A percentile compares a stretch with the other conserved stretches of the same genome.
These are phyloP conservation scores for Erethizon dorsatum DNA, from an alignment of 2,797 vertebrate genomes.

Conservation along the genomic window DNA sequence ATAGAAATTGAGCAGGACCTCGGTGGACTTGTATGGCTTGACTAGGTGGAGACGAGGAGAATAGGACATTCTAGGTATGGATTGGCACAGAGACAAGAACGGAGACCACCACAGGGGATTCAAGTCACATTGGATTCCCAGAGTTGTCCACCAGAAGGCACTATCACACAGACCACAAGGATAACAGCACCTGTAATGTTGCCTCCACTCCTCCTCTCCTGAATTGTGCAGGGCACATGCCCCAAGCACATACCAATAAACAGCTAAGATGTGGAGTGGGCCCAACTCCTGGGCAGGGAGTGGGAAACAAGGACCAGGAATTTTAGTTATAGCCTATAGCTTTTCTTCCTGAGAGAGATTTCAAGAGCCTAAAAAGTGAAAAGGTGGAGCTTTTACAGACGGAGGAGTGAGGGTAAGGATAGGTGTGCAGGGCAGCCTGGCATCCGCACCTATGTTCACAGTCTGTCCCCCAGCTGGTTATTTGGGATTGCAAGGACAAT, in stretches of 20 bases:
- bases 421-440: background rate
- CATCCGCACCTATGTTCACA: background rate
- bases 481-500: background rate
- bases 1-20: conserved; percentile 4
- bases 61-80: background rate
- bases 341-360: conserved; percentile 22
- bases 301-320: background rate
- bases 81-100: background rate
- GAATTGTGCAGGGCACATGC: background rate
- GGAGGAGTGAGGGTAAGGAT: background rate
- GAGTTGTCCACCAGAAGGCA: background rate
- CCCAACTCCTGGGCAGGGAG: background rate
- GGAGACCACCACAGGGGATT: background rate
- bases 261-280: background rate
- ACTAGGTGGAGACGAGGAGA: background rate
- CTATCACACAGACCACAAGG: background rate
- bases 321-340: background rate
- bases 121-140: background rate
- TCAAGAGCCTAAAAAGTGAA: conserved; percentile 18
- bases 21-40: background rate
- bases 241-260: background rate
- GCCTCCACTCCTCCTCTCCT: too few relatives aligned
- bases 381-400: background rate
- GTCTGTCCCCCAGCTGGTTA: background rate
- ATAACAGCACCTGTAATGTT: background rate